These are phyloP conservation scores for Octonoba sinensis DNA, from an alignment of 2,888 invertebrate species.

Conservation along the genomic window DNA sequence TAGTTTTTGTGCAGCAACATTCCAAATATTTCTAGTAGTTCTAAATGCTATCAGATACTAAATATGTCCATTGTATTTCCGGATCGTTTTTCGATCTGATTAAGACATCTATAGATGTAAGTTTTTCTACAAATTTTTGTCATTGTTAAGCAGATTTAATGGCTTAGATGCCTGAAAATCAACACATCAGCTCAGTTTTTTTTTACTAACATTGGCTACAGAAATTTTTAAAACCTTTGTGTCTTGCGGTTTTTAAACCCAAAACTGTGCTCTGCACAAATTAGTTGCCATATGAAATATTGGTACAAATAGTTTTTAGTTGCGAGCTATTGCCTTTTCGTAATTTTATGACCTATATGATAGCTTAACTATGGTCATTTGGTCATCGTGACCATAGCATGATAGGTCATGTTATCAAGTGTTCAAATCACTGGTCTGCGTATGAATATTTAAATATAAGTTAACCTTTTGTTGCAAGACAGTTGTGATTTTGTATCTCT, in stretches of 20 bases:
- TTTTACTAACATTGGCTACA: constrained; percentile 39
- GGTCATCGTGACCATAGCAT: no score
- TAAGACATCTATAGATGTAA: constrained; percentile 33
- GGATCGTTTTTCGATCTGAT: constrained; percentile 54
- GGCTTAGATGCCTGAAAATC: constrained; percentile 20
- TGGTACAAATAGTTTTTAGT: no score
- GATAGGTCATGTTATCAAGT: no score
- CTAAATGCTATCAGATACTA: constrained; percentile 24
- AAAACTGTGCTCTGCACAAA: constrained; percentile 1
- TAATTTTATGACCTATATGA: no score
- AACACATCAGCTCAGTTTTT: constrained; percentile 53
- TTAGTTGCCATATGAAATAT: not conserved
- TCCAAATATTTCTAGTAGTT: constrained; percentile 48
- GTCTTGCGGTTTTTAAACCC: constrained; percentile 21
- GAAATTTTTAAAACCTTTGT: constrained; percentile 13
- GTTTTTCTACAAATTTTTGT: constrained; percentile 58
- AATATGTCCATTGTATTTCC: constrained; percentile 54
- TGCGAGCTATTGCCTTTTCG: no score
- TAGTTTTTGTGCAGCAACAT: constrained; percentile 34
- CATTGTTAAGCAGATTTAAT: constrained; percentile 24
- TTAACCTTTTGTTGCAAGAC: no score
- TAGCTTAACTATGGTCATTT: no score
- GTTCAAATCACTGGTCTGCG: no score
- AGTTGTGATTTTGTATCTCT: no score
- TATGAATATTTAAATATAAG: no score